Conservation (phyloP, 2,113 vertebrate genomes). For the Otis tarda region DNA sequence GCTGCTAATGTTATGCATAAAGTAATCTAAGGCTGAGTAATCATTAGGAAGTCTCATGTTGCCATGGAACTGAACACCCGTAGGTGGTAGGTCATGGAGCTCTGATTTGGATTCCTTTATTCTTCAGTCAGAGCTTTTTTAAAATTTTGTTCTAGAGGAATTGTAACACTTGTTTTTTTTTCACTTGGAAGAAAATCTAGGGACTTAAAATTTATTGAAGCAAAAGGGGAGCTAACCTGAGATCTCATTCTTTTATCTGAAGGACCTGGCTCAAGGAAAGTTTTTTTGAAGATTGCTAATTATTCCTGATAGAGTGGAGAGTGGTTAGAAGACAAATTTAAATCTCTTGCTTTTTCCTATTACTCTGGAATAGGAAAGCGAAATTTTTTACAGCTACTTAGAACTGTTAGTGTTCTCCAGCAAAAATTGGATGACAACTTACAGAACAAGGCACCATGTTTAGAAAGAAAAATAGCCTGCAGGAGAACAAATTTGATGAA, state of each 20-base stretch:
- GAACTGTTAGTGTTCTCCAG: background rate
- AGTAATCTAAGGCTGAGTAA: slow-evolving; percentile 56
- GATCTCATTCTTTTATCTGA: background rate
- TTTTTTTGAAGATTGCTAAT: background rate
- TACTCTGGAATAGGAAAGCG: background rate
- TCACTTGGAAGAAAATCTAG: background rate
- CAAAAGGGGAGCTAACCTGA: background rate
- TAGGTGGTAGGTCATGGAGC: slow-evolving; percentile 54
- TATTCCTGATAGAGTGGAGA: background rate
- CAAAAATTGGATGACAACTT: background rate
- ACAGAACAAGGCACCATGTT: background rate
- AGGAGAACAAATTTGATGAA: background rate
- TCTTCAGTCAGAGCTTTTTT: background rate
- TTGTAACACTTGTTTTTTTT: background rate
- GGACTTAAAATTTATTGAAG: background rate
- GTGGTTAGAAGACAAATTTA: background rate
- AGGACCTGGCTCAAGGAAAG: background rate
- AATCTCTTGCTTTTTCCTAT: background rate
- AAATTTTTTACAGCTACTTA: background rate
- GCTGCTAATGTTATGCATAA: slow-evolving; percentile 30
- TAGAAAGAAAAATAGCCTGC: background rate
- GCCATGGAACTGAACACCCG: slow-evolving; percentile 41
- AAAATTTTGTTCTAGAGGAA: background rate
- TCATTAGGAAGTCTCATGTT: slow-evolving; percentile 64
- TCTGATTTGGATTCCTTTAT: slow-evolving; percentile 37